Evolutionary conservation across 2,888 invertebrate species (phyloP).

Genomic region (Thecocarcelia acutangulata): DNA sequence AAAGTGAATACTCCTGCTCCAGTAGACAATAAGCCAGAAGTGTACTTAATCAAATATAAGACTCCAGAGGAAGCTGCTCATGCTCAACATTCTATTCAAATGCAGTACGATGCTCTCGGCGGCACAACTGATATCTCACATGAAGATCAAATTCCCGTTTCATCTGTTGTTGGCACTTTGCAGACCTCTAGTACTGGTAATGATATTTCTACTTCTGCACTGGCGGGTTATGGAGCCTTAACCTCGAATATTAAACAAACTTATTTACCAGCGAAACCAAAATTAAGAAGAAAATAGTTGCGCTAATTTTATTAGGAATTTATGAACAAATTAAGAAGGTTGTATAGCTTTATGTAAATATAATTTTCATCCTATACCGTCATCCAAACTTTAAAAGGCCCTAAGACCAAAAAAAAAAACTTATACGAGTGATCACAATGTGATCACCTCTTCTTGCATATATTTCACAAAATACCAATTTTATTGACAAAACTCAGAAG

Average conservation of each 20-base stretch:
- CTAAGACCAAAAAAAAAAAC: too few relatives aligned
- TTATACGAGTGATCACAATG: too few relatives aligned
- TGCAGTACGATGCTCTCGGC: constrained; percentile 78
- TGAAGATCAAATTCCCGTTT: constrained; percentile 77
- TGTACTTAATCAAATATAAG: constrained; percentile 81
- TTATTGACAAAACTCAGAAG: too few relatives aligned
- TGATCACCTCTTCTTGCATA: too few relatives aligned
- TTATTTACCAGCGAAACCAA: constrained; percentile 72
- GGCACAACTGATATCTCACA: constrained; percentile 75
- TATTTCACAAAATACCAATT: too few relatives aligned
- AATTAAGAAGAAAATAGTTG: constrained; percentile 23
- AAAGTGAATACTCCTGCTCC: constrained; percentile 78
- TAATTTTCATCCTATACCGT: too few relatives aligned
- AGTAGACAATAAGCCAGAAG: constrained; percentile 78
- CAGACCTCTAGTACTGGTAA: constrained; percentile 38
- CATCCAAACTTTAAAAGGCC: too few relatives aligned
- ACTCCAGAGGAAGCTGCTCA: constrained; percentile 79
- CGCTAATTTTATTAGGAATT: background rate
- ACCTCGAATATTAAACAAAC: constrained; percentile 64
- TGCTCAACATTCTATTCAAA: constrained; percentile 80
- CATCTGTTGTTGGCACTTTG: constrained; percentile 77
- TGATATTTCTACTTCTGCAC: constrained; percentile 9
- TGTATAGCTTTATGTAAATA: too few relatives aligned
- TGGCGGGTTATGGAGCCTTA: constrained; percentile 8
- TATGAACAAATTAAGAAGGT: too few relatives aligned